Percentiles rank a stretch among this genome's conserved stretches.
phyloP scores from a whole-genome alignment of 2,797 vertebrate genomes.

The Monodelphis domestica region DNA sequence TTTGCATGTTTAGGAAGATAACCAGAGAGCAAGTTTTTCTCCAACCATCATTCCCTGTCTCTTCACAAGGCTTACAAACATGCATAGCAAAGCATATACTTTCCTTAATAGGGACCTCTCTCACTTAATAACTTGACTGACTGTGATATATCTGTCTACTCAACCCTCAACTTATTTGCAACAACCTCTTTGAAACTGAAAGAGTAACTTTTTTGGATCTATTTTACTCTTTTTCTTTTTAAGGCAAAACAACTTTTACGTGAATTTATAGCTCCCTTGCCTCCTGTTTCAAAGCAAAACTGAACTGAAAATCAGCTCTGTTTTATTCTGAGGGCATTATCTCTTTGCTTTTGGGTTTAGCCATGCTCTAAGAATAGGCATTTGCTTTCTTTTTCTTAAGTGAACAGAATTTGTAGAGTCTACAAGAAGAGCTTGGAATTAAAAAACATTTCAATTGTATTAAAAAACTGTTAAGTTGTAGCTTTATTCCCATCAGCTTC shows the following conservation, averaged over 20 bases:
- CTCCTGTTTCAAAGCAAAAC: slow-evolving; percentile 49
- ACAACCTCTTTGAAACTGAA: not conserved
- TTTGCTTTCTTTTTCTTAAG: slow-evolving; percentile 28
- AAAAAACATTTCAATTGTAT: not conserved
- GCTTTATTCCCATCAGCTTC: slow-evolving; percentile 6
- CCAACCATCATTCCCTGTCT: not conserved
- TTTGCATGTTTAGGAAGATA: not conserved
- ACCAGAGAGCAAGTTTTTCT: not conserved
- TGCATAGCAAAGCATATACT: not conserved
- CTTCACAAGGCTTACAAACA: not conserved
- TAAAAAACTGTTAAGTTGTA: not conserved
- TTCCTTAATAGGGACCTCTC: not conserved
- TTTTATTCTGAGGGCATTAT: slow-evolving; percentile 40
- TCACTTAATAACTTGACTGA: not conserved
- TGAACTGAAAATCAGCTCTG: slow-evolving; percentile 27
- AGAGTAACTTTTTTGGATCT: slow-evolving; percentile 22
- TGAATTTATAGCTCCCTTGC: not conserved
- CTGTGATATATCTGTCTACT: not conserved
- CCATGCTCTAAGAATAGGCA: slow-evolving; percentile 37
- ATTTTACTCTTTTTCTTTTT: slow-evolving; percentile 19
- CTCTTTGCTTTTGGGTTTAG: slow-evolving; percentile 44
- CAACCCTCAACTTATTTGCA: not conserved
- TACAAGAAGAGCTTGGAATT: not conserved
- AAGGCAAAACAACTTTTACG: not conserved
- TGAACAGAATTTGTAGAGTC: slow-evolving; percentile 56